Base-by-base conservation (phyloP, 2,113 vertebrate genomes). In the Vimba vimba region DNA sequence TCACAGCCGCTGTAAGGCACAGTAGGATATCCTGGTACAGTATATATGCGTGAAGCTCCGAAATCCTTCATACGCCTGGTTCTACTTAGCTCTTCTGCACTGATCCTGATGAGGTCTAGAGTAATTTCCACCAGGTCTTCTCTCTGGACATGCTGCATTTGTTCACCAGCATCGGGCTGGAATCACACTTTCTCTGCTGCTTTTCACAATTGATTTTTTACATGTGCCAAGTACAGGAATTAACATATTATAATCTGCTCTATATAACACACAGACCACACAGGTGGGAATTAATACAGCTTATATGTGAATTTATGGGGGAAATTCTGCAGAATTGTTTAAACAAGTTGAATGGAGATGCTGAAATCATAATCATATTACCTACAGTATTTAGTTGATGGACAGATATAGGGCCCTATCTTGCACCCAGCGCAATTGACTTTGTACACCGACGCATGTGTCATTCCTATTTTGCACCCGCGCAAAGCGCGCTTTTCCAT, bases 1-100 rank as follows among this genome's bases (percentile, higher is more conserved):
- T 82, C 86, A 83, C 59, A 82, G 74, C 79, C 86, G 85, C 87
- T 84, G 82, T 33, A 71, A 84, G 81, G 43, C 85, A 85, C 82
- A 82, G 85, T 71, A 86, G 78, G 73, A 73, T 75, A 81, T 64
- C 86, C 84, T 59, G 84, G 33, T 47, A 33, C 33, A 33, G 33
- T 33, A 64, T 68, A 81, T 86, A 62, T 86, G 80, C 74, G 45
- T 76, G 62, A 59, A 79, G 79, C 12, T 55, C 73, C 68, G 57
- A 57, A 88, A 77, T 82, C 71, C 64, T 64, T 60, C 64, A 80
- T 64, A 59, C 66, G 82, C 45, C 69, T 79, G 74, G 74, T 81
- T 71, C 36, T 39, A 55, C 33, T 43, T 84, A 77, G 69, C 59
- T 84, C 47, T 55, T 57, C 47, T 59, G 82, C 47, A 77, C 50